A percentile compares a stretch with the other conserved stretches of the same genome.
These are phyloP conservation scores for Apostichopus leukothele DNA, from an alignment of 53 echinoderm and acorn worm genomes.

Conservation along the genomic window DNA sequence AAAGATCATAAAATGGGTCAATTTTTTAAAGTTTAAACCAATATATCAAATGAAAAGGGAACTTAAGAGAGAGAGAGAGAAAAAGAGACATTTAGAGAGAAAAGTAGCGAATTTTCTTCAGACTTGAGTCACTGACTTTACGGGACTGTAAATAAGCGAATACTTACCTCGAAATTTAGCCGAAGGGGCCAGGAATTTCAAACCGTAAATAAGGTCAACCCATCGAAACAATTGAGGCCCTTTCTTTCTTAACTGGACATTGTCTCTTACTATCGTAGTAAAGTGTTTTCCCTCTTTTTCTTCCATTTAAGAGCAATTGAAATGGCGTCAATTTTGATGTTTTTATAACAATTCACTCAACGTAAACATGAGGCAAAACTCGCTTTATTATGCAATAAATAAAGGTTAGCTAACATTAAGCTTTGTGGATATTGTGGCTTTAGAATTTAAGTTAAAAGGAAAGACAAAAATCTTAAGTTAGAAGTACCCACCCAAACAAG, in stretches of 20 bases:
- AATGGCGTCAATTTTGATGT: constrained; percentile 35
- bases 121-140: background rate
- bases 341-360: constrained; percentile 28
- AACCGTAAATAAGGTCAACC: constrained; percentile 36
- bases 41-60: too few species aligned
- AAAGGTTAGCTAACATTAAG: constrained; percentile 6
- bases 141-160: background rate
- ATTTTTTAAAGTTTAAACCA: too few species aligned
- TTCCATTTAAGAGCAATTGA: background rate
- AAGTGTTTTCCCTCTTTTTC: background rate
- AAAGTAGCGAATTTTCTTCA: background rate
- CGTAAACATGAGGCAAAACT: constrained; percentile 39
- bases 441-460: background rate
- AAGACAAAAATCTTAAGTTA: background rate
- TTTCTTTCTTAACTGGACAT: constrained; percentile 15
- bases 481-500: constrained; percentile 1
- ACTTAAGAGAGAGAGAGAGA: too few species aligned
- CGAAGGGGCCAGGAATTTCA: constrained; percentile 30
- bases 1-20: too few species aligned
- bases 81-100: too few species aligned
- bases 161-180: background rate
- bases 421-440: background rate
- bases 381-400: constrained; percentile 14
- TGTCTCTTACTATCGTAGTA: background rate
- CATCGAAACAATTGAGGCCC: constrained; percentile 26